phyloP scores from a whole-genome alignment of 2,113 vertebrate species.

The Sander vitreus region DNA sequence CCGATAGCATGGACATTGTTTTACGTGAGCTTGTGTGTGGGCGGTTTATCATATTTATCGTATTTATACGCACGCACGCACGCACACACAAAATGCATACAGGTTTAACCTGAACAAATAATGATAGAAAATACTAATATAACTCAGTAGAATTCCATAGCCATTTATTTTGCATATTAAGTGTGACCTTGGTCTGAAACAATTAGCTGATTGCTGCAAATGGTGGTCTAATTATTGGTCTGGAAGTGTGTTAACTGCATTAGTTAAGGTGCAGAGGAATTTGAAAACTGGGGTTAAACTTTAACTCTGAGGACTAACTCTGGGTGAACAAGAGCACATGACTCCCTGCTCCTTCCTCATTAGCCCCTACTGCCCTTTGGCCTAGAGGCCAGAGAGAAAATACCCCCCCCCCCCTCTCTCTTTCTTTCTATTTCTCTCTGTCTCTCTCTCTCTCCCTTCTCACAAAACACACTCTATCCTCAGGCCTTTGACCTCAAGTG shows the following conservation, averaged over 20 bases:
- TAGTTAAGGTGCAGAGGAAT: slow-evolving; percentile 77
- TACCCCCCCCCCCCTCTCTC: neutral
- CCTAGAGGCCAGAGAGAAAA: slow-evolving; percentile 57
- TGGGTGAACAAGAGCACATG: slow-evolving; percentile 65
- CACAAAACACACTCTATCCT: slow-evolving; percentile 53
- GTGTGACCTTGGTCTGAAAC: slow-evolving; percentile 2
- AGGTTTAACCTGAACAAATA: slow-evolving; percentile 12
- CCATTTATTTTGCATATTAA: neutral
- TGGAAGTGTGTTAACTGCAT: slow-evolving; percentile 40
- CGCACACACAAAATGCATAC: slow-evolving; percentile 1
- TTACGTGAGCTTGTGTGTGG: neutral
- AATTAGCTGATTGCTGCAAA: neutral
- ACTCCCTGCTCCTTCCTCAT: slow-evolving; percentile 75
- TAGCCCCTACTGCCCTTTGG: slow-evolving; percentile 76
- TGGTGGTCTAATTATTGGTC: neutral
- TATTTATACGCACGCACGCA: no score
- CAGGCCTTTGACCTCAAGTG: slow-evolving; percentile 81
- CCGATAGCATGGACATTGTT: neutral
- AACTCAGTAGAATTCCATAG: neutral
- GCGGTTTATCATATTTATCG: no score
- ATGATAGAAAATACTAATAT: no score
- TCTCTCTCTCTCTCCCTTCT: slow-evolving; percentile 10
- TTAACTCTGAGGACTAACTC: slow-evolving; percentile 75
- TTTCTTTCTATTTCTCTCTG: slow-evolving; percentile 13
- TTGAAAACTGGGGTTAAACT: slow-evolving; percentile 76